Evolutionary conservation across 2,888 invertebrate species (phyloP).

Genomic region (Drosophila anomalata): DNA sequence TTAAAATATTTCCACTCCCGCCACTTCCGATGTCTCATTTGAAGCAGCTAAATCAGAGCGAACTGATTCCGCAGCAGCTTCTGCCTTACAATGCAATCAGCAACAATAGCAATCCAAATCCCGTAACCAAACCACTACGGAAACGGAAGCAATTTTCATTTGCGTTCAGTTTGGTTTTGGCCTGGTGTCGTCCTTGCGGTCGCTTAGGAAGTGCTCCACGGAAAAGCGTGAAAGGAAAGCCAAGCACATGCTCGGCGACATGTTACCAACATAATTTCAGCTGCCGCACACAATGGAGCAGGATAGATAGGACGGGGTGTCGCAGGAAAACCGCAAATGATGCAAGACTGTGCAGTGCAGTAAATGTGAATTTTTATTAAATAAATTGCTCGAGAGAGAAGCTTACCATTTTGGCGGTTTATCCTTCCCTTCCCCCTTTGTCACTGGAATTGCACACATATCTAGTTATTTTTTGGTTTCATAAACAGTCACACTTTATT

Average conservation of each 20-base stretch:
- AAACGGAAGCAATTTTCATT: slow-evolving; percentile 80
- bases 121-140: slow-evolving; percentile 57
- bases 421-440: slow-evolving; percentile 35
- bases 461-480: slow-evolving; percentile 41
- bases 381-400: slow-evolving; percentile 55
- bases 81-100: slow-evolving; percentile 62
- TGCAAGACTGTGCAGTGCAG: slow-evolving; percentile 61
- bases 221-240: slow-evolving; percentile 13
- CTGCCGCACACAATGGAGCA: slow-evolving; percentile 46
- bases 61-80: slow-evolving; percentile 29
- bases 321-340: slow-evolving; percentile 61
- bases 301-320: slow-evolving; percentile 28
- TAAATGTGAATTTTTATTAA: slow-evolving; percentile 64
- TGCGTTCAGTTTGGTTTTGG: slow-evolving; percentile 65
- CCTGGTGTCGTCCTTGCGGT: slow-evolving; percentile 46
- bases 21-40: slow-evolving; percentile 3
- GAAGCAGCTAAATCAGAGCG: slow-evolving; percentile 29
- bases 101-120: slow-evolving; percentile 64
- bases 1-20: slow-evolving; percentile 6
- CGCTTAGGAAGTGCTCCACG: slow-evolving; percentile 24
- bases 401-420: slow-evolving; percentile 37
- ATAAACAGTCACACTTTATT: slow-evolving; percentile 76
- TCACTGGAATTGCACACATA: slow-evolving; percentile 6
- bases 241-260: slow-evolving; percentile 60
- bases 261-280: slow-evolving; percentile 69